Evolutionary conservation across 2,797 vertebrate genomes (phyloP).

Genomic region (Pteropus rufus): DNA sequence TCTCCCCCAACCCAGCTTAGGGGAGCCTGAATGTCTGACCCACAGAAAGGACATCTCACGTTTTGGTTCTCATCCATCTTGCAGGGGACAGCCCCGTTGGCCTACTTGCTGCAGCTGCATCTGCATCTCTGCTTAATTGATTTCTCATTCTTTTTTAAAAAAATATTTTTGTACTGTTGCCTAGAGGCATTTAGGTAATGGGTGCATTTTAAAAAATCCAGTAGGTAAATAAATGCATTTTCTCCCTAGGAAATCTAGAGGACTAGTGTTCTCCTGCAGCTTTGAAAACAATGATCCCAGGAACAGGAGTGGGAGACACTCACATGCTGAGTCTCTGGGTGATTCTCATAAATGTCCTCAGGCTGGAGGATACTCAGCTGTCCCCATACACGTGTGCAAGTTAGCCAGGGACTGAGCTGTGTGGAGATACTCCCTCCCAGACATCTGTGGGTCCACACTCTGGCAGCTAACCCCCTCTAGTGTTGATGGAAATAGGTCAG

Average conservation of each 20-base stretch:
- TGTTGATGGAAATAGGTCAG: slow-evolving; percentile 1
- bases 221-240: slow-evolving; percentile 60
- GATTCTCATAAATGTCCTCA: background rate
- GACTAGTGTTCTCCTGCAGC: background rate
- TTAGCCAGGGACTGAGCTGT: background rate
- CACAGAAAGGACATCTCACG: rapidly evolving
- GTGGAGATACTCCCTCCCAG: background rate
- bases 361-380: background rate
- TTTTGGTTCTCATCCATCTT: background rate
- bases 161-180: slow-evolving; percentile 56
- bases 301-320: background rate
- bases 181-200: slow-evolving; percentile 65
- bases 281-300: background rate
- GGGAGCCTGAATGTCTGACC: background rate
- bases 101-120: background rate
- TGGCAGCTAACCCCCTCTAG: slow-evolving; percentile 58
- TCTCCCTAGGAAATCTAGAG: slow-evolving; percentile 36
- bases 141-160: slow-evolving; percentile 25
- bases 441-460: background rate
- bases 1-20: no score
- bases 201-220: slow-evolving; percentile 67
- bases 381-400: background rate
- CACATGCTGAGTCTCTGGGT: background rate
- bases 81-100: background rate
- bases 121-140: slow-evolving; percentile 34